phyloP scores from a whole-genome alignment of 2,888 invertebrate species.

The Trachelus stipa region DNA sequence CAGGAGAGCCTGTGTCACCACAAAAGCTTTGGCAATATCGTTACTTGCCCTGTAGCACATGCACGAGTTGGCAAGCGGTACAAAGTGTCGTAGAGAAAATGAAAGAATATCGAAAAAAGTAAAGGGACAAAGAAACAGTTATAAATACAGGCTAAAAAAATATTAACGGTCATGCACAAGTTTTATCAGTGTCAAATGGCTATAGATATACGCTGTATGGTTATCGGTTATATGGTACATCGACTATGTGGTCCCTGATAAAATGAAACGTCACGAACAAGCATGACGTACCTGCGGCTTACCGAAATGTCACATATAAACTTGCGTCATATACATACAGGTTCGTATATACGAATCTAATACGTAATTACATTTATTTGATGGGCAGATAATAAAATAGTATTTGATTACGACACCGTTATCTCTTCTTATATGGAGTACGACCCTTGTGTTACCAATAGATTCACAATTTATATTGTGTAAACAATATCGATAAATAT shows the following conservation, averaged over 20 bases:
- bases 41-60: background rate
- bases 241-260: background rate
- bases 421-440: background rate
- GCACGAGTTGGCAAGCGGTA: background rate
- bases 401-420: background rate
- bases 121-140: background rate
- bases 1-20: background rate
- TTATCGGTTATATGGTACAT: background rate
- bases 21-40: constrained; percentile 7
- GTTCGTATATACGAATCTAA: background rate
- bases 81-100: background rate
- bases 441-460: background rate
- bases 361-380: background rate
- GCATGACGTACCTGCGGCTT: background rate
- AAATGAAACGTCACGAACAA: background rate
- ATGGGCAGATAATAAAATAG: background rate
- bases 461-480: background rate
- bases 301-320: background rate
- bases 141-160: background rate
- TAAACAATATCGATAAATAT: background rate
- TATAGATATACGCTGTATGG: background rate
- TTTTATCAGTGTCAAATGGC: background rate
- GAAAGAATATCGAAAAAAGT: background rate
- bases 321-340: background rate
- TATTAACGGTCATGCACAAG: background rate